phyloP scores from a whole-genome alignment of 1,140 invertebrate species.

The Grapholita molesta region DNA sequence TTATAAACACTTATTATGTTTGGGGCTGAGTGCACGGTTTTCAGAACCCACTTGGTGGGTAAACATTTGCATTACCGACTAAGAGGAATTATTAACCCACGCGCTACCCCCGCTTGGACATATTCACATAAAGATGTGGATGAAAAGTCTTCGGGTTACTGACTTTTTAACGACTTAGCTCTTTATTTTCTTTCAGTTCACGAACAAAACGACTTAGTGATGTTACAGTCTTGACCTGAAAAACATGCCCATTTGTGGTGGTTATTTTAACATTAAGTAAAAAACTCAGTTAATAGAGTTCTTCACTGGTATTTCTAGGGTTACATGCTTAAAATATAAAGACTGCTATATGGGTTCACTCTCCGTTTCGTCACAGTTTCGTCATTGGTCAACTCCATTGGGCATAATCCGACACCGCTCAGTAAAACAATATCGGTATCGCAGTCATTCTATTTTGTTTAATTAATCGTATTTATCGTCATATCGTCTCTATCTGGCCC shows the following conservation, averaged over 20 bases:
- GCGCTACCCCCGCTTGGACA: conserved; percentile 12
- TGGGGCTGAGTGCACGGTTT: neutral
- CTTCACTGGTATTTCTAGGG: neutral
- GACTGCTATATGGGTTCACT: too few species aligned
- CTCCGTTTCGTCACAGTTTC: too few species aligned
- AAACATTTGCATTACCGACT: conserved; percentile 18
- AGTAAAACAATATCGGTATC: too few species aligned
- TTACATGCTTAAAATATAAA: neutral
- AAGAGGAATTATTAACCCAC: conserved; percentile 18
- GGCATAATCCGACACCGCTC: too few species aligned
- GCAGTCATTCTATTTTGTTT: too few species aligned
- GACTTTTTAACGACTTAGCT: conserved; percentile 24
- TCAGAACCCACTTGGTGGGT: neutral
- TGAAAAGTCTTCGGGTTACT: conserved; percentile 27
- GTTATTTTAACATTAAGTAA: conserved; percentile 9
- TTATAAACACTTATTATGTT: neutral
- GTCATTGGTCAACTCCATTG: too few species aligned
- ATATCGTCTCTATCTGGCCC: too few species aligned
- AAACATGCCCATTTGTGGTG: neutral
- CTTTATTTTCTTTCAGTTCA: neutral
- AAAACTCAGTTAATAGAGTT: neutral
- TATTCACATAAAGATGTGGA: conserved; percentile 29
- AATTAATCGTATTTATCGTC: too few species aligned
- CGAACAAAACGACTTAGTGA: neutral
- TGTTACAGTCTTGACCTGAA: neutral